Conservation (phyloP, 2,113 vertebrate genomes). For the Piprites chloris region DNA sequence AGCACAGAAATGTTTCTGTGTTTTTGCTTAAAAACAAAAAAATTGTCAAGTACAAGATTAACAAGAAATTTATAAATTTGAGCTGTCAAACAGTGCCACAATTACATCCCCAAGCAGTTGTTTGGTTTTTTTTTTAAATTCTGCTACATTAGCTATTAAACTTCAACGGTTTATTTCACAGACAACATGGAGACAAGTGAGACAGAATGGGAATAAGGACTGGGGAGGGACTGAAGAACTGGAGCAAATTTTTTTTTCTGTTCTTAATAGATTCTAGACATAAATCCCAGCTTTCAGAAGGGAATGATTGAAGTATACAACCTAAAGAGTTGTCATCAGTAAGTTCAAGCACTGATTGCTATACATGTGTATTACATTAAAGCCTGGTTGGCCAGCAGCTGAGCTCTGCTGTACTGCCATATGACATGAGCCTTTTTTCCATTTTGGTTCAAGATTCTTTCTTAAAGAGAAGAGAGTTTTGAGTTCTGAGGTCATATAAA, state of each 20-base stretch:
- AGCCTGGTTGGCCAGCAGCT: background rate
- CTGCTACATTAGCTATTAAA: background rate
- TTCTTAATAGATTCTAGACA: background rate
- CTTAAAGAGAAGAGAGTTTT: background rate
- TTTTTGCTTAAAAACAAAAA: background rate
- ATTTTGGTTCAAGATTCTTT: background rate
- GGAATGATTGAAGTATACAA: background rate
- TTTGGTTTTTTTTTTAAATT: background rate
- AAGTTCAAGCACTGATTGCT: background rate
- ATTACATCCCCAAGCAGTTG: background rate
- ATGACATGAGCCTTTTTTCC: background rate
- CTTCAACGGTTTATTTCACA: background rate
- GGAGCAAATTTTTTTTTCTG: background rate
- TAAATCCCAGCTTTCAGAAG: background rate
- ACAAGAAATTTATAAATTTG: background rate
- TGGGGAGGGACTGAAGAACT: background rate
- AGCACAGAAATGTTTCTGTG: background rate
- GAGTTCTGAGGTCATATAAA: background rate
- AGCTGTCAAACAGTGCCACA: background rate
- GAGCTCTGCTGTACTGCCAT: background rate
- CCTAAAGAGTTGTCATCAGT: background rate
- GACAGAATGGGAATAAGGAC: background rate
- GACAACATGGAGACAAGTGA: background rate
- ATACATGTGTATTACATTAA: background rate
- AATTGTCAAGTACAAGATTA: background rate